A percentile compares a stretch with the other conserved stretches of the same genome.
phyloP scores from a whole-genome alignment of 2,888 invertebrate species.

The Leptothorax acervorum region DNA sequence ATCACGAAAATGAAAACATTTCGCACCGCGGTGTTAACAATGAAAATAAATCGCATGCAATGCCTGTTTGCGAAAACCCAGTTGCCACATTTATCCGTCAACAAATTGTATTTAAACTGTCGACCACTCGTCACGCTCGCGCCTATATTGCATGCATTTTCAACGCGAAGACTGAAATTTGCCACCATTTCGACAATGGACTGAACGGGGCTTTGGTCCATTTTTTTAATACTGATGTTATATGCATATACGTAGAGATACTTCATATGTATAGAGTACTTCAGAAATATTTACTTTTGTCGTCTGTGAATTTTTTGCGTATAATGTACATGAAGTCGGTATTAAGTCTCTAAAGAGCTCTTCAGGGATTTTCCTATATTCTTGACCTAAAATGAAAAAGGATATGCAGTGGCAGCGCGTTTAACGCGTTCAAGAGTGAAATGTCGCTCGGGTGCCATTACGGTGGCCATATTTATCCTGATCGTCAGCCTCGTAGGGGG shows the following conservation, averaged over 20 bases:
- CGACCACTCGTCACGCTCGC: conserved; percentile 20
- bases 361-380: conserved; percentile 9
- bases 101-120: conserved; percentile 54
- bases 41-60: conserved; percentile 46
- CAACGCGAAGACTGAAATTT: neutral
- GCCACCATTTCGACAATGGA: neutral
- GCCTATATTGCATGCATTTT: conserved; percentile 21
- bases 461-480: conserved; percentile 84
- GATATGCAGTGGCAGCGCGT: conserved; percentile 40
- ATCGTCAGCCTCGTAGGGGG: conserved; percentile 76
- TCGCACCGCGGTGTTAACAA: conserved; percentile 49
- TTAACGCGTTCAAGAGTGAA: conserved; percentile 68
- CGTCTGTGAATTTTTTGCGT: neutral
- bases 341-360: conserved; percentile 5
- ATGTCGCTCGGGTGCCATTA: conserved; percentile 81
- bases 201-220: neutral
- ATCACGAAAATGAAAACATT: conserved; percentile 45
- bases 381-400: conserved; percentile 29
- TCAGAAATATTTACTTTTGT: neutral
- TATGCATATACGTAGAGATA: neutral
- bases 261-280: neutral
- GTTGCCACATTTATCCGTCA: conserved; percentile 46
- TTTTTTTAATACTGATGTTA: neutral
- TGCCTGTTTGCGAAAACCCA: conserved; percentile 42
- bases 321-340: conserved; percentile 15